Evolutionary conservation across 35 echinoderm and acorn worm genomes (phyloP), one percentile per base, ranked within the genome.

Genomic region (Ophioderma brevispina): DNA sequence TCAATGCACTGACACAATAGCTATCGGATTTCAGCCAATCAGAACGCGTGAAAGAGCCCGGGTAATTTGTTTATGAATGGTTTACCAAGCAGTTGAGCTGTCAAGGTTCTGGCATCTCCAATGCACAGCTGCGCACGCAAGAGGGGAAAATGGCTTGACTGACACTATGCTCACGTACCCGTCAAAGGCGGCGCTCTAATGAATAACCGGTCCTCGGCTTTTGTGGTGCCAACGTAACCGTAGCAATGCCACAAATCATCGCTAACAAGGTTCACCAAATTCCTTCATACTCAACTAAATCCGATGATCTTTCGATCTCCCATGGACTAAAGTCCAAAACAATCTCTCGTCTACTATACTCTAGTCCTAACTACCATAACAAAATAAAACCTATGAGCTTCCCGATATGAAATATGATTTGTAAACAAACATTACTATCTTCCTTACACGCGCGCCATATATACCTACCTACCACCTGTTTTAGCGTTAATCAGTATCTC

Each of bases 31-130:
- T 70, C 17, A 25, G 4, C 59, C 59, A 70, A 70, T 70, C 59
- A 70, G 10, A 25, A 25, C 28, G 6, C 17, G 15, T 70, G 59
- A 25, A 70, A 6, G 59, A 70, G 17, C 59, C 59, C 59, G 59
- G 59, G 59, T 70, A 70, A 70, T 70, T 70, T 70, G 59, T 25
- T 18, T 70, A 70, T 70, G 59, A 70, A 70, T 70, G 28, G 59
- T 15, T 4, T 18, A 25, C 59, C 59, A 70, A 15, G 59, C 10
- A 70, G 5, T 25, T 70, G 6, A 13, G 23, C 59, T 70, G 59
- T 70, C 59, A 70, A 70, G 59, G 59, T 6, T 70, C n/a, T 70
- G 15, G 5, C 10, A 2, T 15, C 10, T 70, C 2, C 1, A 6
- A 70, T 70, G 59, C 28, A 6, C 59, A 70, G 59, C 59, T 70